Evolutionary conservation across 2,113 vertebrate genomes (phyloP), one percentile per base, ranked within the genome.

Genomic region (Oreochromis aureus): DNA sequence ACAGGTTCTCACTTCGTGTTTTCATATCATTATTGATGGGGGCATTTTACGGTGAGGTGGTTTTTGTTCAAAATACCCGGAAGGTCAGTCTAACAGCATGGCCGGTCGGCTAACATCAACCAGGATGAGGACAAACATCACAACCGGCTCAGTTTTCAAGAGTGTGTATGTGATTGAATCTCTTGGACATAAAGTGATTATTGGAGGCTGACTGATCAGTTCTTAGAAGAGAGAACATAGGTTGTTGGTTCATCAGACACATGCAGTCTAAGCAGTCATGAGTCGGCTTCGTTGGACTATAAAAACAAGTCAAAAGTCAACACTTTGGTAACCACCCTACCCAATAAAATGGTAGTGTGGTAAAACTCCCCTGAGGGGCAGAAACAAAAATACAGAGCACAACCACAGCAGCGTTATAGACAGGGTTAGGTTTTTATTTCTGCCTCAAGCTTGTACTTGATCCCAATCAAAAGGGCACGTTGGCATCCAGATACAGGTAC

Each of bases 151-250:
- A 7, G 71, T 59, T 69, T 85, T 80, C n/a, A 61, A 9, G 27
- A 13, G 16, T 32, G 44, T 7, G 27, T 51, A 51, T 51, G 44
- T n/a, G 18, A n/a, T 13, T 19, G 16, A 78, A n/a, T 78, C 27
- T 78, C 71, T 51, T 51, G 27, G 71, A 12, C 44, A 51, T 51
- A 3, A n/a, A 51, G 24, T 53, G 73, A 78, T 9, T 32, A 53
- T 2, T 53, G 11, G 46, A 78, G 46, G 32, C 46, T 78, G 44
- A 0, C 24, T 51, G 71, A 53, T 34, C 27, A 13, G 27, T 19
- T 53, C 10, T 0, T 78, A 78, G 0, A 53, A 78, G 10, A 78
- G 0, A 6, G 34, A 11, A 7, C 22, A 30, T 10, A 30, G 5
- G 22, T 73, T 44, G 16, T 51, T 32, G 1, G 3, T 30, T 73